Conservation (phyloP, 1,140 invertebrate genomes). For the Reticulitermes speratus region DNA sequence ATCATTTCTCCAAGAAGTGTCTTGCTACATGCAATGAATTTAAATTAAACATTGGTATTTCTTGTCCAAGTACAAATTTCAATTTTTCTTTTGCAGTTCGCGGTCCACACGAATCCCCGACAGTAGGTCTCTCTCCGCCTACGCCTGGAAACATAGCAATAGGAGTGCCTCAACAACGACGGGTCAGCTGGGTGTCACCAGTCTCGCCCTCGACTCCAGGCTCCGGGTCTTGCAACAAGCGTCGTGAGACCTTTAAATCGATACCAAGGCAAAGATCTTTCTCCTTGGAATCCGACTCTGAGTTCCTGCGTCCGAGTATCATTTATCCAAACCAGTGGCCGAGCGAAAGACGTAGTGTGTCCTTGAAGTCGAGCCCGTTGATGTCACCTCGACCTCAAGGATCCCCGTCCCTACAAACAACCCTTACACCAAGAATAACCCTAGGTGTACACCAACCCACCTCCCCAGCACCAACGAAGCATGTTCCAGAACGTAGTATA, state of each 20-base stretch:
- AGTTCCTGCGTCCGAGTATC: conserved; percentile 38
- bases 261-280: conserved; percentile 47
- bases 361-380: conserved; percentile 44
- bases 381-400: conserved; percentile 27
- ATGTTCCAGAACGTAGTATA: conserved; percentile 41
- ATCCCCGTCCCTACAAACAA: conserved; percentile 35
- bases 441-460: too few species aligned
- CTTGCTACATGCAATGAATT: too few species aligned
- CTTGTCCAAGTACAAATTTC: too few species aligned
- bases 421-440: conserved; percentile 38
- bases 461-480: not conserved
- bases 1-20: too few species aligned
- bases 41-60: too few species aligned
- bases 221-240: conserved; percentile 35
- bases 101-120: not conserved
- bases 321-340: conserved; percentile 26
- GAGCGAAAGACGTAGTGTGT: conserved; percentile 44
- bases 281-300: conserved; percentile 46
- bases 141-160: conserved; percentile 14
- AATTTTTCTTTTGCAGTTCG: not conserved
- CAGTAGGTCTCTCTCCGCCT: not conserved
- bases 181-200: conserved; percentile 44
- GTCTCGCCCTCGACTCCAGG: conserved; percentile 35
- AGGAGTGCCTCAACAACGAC: conserved; percentile 31
- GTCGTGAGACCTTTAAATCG: conserved; percentile 41